A percentile compares a stretch with the other conserved stretches of the same genome.
These are phyloP conservation scores for Ciona savignyi DNA, from an alignment of 23 tunicate genomes.

Conservation along the genomic window DNA sequence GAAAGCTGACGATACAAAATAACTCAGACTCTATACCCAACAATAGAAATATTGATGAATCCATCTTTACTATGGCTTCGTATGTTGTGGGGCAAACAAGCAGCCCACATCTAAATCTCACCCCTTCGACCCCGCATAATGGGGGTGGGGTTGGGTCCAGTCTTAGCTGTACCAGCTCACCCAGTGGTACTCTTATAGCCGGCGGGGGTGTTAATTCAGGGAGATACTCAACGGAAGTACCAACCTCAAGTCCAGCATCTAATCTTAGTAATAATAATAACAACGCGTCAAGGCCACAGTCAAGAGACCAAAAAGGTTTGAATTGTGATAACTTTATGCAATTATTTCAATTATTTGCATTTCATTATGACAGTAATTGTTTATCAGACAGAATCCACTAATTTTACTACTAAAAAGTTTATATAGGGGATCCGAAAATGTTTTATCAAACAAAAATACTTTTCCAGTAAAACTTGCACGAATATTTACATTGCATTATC, in stretches of 20 bases:
- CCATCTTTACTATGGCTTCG: conserved; percentile 26
- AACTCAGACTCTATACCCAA: no score
- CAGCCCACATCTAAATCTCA: conserved; percentile 7
- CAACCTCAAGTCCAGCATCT: background rate
- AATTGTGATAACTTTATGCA: no score
- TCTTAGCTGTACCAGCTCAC: background rate
- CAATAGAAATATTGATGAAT: background rate
- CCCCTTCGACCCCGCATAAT: background rate
- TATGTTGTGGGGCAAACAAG: conserved; percentile 38
- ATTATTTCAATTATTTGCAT: no score
- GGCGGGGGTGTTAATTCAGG: background rate
- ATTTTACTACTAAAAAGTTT: no score
- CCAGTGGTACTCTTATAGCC: background rate
- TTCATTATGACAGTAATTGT: no score
- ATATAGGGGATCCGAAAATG: no score
- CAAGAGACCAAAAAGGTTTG: conserved; percentile 26
- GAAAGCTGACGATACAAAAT: no score
- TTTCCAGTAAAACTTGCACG: no score
- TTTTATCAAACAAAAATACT: no score
- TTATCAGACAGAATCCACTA: no score
- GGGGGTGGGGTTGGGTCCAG: background rate
- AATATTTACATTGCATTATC: no score
- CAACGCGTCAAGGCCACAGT: conserved; percentile 24
- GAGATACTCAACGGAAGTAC: background rate
- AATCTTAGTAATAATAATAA: conserved; percentile 50